phyloP scores from a whole-genome alignment of 2,797 vertebrate genomes.

The Platyrinchus mystaceus region DNA sequence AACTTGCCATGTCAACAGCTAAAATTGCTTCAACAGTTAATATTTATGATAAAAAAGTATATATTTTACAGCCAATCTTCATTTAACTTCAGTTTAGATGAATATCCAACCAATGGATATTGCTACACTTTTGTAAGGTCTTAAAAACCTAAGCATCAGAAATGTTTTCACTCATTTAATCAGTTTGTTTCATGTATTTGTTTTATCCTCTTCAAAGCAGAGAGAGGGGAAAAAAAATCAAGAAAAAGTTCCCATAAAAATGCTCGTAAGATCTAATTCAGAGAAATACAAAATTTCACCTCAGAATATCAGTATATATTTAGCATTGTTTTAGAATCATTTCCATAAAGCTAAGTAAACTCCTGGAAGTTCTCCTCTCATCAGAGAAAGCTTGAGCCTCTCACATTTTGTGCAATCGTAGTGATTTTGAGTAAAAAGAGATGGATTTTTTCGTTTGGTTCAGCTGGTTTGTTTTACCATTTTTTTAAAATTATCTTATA shows the following conservation, averaged over 20 bases:
- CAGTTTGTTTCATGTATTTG: neutral
- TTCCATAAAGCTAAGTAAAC: neutral
- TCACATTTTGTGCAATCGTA: neutral
- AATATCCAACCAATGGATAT: neutral
- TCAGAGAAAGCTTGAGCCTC: neutral
- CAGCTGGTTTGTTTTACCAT: neutral
- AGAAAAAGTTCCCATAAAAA: neutral
- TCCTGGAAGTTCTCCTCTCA: neutral
- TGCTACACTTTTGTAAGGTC: neutral
- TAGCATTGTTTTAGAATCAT: neutral
- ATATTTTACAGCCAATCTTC: neutral
- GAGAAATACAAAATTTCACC: neutral
- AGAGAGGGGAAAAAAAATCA: neutral
- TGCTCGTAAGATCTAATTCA: neutral
- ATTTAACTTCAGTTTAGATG: neutral
- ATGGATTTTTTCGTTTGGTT: neutral
- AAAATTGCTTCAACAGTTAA: neutral
- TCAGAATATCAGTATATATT: neutral
- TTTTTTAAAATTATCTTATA: too few relatives aligned
- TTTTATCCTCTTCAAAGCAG: neutral
- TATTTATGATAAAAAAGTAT: neutral
- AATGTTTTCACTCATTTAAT: neutral
- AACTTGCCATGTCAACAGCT: neutral
- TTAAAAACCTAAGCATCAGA: neutral
- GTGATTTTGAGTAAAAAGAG: neutral